Conservation (phyloP, 2,113 vertebrate genomes). For the Telmatochromis sp. region DNA sequence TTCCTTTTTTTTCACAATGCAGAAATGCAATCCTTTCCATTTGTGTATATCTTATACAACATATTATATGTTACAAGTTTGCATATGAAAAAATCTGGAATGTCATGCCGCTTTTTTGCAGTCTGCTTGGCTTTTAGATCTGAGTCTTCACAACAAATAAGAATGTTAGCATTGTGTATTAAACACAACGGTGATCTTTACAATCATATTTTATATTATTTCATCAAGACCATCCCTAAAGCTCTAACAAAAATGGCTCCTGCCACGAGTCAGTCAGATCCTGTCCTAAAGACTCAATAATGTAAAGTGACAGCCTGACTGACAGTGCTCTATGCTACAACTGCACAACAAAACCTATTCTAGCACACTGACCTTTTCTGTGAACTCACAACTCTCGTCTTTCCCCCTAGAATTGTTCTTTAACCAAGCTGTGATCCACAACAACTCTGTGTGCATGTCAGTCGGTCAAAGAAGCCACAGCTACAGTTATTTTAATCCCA, state of each 20-base stretch:
- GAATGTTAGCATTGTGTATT: background rate
- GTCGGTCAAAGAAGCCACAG: background rate
- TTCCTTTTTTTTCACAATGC: background rate
- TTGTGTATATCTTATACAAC: background rate
- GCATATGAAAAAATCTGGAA: background rate
- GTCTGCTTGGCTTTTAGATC: background rate
- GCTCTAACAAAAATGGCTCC: background rate
- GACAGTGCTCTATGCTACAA: background rate
- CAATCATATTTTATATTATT: background rate
- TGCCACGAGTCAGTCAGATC: background rate
- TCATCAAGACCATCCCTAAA: background rate
- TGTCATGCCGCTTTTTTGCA: background rate
- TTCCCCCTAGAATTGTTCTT: background rate
- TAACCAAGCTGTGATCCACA: background rate
- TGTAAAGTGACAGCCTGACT: background rate
- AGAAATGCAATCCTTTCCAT: background rate
- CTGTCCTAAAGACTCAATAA: background rate
- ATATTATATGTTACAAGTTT: background rate
- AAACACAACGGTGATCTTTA: background rate
- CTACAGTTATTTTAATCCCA: constrained; percentile 4
- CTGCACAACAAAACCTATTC: background rate
- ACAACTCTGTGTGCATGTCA: background rate
- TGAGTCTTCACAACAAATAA: background rate
- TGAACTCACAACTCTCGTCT: background rate
- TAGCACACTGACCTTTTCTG: constrained; percentile 7